phyloP scores from a whole-genome alignment of 1,140 invertebrate species.

The Apis florea region DNA sequence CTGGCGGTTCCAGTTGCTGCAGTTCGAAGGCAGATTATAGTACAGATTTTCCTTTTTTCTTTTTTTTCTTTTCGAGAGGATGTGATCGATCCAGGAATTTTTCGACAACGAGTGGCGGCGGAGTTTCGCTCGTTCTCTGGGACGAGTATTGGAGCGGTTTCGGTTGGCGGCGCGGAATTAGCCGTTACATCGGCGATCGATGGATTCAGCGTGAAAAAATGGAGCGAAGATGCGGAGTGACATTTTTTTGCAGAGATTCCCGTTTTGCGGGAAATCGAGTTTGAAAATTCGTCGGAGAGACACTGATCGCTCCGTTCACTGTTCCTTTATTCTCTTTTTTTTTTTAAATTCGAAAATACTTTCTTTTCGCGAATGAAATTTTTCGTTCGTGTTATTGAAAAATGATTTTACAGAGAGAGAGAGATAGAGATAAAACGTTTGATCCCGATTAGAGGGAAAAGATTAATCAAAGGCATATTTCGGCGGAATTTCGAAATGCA shows the following conservation, averaged over 20 bases:
- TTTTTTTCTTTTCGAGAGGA: neutral
- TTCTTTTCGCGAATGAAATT: too few species aligned
- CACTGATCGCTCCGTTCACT: neutral
- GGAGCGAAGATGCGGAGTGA: neutral
- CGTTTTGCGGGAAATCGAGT: neutral
- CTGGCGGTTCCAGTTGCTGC: neutral
- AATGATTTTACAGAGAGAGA: too few species aligned
- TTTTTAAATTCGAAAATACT: neutral
- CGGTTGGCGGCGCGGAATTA: neutral
- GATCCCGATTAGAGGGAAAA: too few species aligned
- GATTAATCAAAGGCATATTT: too few species aligned
- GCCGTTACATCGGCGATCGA: neutral
- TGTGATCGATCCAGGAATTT: neutral
- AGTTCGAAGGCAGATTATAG: slow-evolving; percentile 43
- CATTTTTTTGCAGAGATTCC: neutral
- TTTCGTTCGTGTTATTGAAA: too few species aligned
- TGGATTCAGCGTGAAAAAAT: neutral
- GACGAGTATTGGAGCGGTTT: neutral
- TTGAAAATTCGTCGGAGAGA: neutral
- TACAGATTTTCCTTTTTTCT: too few species aligned
- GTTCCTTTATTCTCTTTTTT: neutral
- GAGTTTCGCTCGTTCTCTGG: neutral
- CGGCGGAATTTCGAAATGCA: neutral
- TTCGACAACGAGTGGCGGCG: neutral
- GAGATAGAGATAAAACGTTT: too few species aligned